A percentile compares a stretch with the other conserved stretches of the same genome.
phyloP scores from a whole-genome alignment of 2,113 vertebrate species.

The Hylia prasina region DNA sequence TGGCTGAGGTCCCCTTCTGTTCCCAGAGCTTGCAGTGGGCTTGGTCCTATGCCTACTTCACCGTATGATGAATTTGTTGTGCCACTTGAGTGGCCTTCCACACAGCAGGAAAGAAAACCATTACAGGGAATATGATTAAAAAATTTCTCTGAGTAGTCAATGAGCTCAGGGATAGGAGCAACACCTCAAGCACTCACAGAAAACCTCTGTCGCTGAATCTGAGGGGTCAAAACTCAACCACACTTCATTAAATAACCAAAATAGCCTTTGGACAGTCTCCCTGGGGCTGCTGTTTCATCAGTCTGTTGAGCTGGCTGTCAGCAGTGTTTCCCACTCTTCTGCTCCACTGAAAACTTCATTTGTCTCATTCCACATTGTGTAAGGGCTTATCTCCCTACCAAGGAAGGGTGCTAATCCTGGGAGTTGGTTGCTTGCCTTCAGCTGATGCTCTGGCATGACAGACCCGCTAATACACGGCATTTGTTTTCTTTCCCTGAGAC shows the following conservation, averaged over 20 bases:
- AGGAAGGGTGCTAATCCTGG: not conserved
- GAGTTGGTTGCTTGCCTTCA: rapidly evolving
- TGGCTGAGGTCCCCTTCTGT: not conserved
- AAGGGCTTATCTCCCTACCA: not conserved
- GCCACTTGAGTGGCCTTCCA: not conserved
- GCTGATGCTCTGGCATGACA: not conserved
- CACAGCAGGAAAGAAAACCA: not conserved
- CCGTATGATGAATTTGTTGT: not conserved
- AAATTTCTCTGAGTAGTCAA: not conserved
- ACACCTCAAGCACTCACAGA: not conserved
- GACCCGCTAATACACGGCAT: not conserved
- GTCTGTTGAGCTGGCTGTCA: not conserved
- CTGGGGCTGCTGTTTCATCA: not conserved
- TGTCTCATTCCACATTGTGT: not conserved
- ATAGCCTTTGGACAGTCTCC: not conserved
- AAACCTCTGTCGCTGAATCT: not conserved
- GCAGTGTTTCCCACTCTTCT: not conserved
- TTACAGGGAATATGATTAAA: not conserved
- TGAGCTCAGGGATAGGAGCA: not conserved
- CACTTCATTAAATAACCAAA: slow-evolving; percentile 19
- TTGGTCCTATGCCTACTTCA: rapidly evolving
- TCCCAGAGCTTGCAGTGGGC: not conserved
- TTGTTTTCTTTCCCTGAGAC: not conserved
- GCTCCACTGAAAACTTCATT: not conserved
- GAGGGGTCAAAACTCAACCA: not conserved